Evolutionary conservation across 2,888 invertebrate genomes (phyloP).

Genomic region (Melanophora roralis): DNA sequence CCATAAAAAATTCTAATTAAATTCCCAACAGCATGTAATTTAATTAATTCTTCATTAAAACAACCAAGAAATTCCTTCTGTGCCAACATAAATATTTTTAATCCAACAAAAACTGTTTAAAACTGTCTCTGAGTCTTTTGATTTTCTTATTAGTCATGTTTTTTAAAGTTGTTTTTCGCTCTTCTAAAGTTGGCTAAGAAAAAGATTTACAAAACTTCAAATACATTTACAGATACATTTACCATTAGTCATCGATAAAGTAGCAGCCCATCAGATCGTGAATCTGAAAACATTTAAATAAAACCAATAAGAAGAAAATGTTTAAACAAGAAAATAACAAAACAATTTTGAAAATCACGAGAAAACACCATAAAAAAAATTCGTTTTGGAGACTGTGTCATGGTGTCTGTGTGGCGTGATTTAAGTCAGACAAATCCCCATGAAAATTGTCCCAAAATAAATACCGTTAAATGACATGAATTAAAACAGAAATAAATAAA

Average conservation of each 20-base stretch:
- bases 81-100: too few species aligned
- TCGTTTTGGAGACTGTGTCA: slow-evolving; percentile 43
- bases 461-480: slow-evolving; percentile 57
- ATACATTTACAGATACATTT: slow-evolving; percentile 30
- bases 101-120: too few species aligned
- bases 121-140: too few species aligned
- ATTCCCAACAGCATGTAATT: too few species aligned
- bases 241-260: slow-evolving; percentile 39
- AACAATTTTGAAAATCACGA: slow-evolving; percentile 33
- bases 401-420: slow-evolving; percentile 35
- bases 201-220: slow-evolving; percentile 9
- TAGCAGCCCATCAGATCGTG: slow-evolving; percentile 10
- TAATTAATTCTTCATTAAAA: too few species aligned
- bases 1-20: too few species aligned
- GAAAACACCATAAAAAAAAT: slow-evolving; percentile 32
- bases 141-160: slow-evolving; percentile 22
- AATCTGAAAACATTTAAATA: slow-evolving; percentile 38
- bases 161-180: too few species aligned
- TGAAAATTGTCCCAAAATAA: slow-evolving; percentile 46
- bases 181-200: too few species aligned
- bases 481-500: slow-evolving; percentile 1
- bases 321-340: not conserved
- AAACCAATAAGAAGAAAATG: not conserved
- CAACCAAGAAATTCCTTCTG: too few species aligned
- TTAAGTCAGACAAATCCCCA: not conserved